phyloP scores from a whole-genome alignment of 1,140 invertebrate genomes.

The Scaptodrosophila lebanonensis region DNA sequence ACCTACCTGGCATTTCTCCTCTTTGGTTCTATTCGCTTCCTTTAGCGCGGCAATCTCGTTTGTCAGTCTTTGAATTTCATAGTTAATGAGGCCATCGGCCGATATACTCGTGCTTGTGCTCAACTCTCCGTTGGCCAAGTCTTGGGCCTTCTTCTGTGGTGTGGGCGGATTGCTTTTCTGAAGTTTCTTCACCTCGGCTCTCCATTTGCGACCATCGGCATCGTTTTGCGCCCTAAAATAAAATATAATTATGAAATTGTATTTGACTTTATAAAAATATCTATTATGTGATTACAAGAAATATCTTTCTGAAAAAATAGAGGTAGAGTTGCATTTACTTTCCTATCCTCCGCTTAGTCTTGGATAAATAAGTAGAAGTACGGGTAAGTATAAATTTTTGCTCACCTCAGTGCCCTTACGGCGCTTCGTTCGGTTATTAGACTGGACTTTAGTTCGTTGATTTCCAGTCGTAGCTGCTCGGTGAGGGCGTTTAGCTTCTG shows the following conservation, averaged over 20 bases:
- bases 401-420: slow-evolving; percentile 66
- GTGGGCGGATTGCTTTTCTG: slow-evolving; percentile 49
- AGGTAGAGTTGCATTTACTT: too few species aligned
- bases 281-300: too few species aligned
- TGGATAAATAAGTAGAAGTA: too few species aligned
- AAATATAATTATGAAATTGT: not conserved
- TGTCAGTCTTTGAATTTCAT: slow-evolving; percentile 76
- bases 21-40: slow-evolving; percentile 70
- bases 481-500: slow-evolving; percentile 73
- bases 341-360: too few species aligned
- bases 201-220: slow-evolving; percentile 73
- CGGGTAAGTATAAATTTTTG: too few species aligned
- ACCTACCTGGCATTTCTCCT: slow-evolving; percentile 72
- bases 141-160: slow-evolving; percentile 38
- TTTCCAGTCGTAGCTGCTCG: slow-evolving; percentile 70
- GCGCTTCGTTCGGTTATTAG: slow-evolving; percentile 66
- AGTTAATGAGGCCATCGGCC: slow-evolving; percentile 58
- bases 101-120: slow-evolving; percentile 37
- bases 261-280: too few species aligned
- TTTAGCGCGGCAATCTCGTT: slow-evolving; percentile 71
- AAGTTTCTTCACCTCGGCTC: slow-evolving; percentile 67
- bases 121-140: slow-evolving; percentile 34
- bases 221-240: slow-evolving; percentile 67
- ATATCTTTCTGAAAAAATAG: too few species aligned
- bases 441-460: slow-evolving; percentile 69